Evolutionary conservation across 1,140 invertebrate genomes (phyloP), one percentile per base, ranked within the genome.

Genomic region (Trachymyrmex cornetzi): DNA sequence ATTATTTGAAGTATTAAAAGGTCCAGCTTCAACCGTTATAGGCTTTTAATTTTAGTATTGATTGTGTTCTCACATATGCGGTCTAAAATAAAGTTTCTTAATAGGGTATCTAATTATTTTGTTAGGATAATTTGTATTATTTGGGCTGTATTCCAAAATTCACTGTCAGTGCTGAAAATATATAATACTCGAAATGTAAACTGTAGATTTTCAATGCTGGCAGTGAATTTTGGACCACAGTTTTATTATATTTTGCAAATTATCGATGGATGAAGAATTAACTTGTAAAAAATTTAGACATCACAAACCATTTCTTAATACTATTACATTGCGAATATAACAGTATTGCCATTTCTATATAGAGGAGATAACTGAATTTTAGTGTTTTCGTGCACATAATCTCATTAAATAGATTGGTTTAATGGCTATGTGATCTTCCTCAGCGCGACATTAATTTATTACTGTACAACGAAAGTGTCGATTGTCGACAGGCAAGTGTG

Each of bases 401-500:
- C 38, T 27, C 19, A 66, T 48, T 53, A 57, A 44, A 6, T 34
- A 74, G 44, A 84, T 75, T 27, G 38, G 14, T 50, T 22, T 7
- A 48, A 59, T 74, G 11, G 19, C 24, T n/a, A n/a, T 30, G 16
- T 30, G 24, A 82, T 74, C 55, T 19, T 53, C 24, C 55, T 50
- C 53, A 61, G 67, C 27, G 48, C 53, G 71, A 77, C 71, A 85
- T 88, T 87, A 89, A 84, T 89, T 89, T 77, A 87, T 63, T 27
- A 67, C 61, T 59, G 64, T 74, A 80, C 74, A 88, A 79, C 59
- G 50, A 80, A 88, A 77, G 81, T 74, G 77, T 86, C 84, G 75
- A 86, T 89, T 63, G 63, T 24, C 63, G 87, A 81, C 86, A 80
- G 75, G 87, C 74, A 89, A 80, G 88, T 86, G 89, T 80, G 88